These are phyloP conservation scores for Cephus cinctus DNA, from an alignment of 1,140 invertebrate genomes.

Conservation along the genomic window DNA sequence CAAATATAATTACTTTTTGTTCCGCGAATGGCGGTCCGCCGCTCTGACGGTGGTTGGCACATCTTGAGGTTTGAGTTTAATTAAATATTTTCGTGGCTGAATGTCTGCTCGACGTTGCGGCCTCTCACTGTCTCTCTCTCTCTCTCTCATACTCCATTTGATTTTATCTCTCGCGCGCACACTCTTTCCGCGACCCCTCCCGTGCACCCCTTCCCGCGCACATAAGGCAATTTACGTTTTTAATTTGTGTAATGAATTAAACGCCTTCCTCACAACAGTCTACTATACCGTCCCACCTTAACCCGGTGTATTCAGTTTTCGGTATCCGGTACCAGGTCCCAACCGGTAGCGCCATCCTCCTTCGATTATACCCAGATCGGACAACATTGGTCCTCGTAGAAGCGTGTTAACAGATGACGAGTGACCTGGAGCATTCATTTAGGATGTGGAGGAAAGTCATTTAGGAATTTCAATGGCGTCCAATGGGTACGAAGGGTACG, in stretches of 20 bases:
- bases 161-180: neutral
- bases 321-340: too few relatives aligned
- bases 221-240: slow-evolving; percentile 52
- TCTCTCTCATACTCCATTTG: too few relatives aligned
- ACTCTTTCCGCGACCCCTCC: slow-evolving; percentile 21
- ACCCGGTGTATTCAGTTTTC: too few relatives aligned
- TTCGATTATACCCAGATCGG: too few relatives aligned
- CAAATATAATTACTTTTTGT: slow-evolving; percentile 46
- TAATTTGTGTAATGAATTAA: slow-evolving; percentile 53
- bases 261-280: slow-evolving; percentile 28
- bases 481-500: too few relatives aligned
- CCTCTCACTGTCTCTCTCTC: slow-evolving; percentile 12
- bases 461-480: too few relatives aligned
- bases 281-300: too few relatives aligned
- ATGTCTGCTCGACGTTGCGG: slow-evolving; percentile 42
- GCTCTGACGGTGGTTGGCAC: slow-evolving; percentile 31
- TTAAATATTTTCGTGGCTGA: slow-evolving; percentile 52
- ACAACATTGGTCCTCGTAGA: too few relatives aligned
- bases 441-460: too few relatives aligned
- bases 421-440: too few relatives aligned
- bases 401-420: too few relatives aligned
- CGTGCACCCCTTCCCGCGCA: slow-evolving; percentile 36
- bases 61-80: slow-evolving; percentile 52
- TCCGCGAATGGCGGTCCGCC: slow-evolving; percentile 17
- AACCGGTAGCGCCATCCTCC: too few relatives aligned